phyloP scores from a whole-genome alignment of 2,888 invertebrate species.

The Cepaea hortensis region DNA sequence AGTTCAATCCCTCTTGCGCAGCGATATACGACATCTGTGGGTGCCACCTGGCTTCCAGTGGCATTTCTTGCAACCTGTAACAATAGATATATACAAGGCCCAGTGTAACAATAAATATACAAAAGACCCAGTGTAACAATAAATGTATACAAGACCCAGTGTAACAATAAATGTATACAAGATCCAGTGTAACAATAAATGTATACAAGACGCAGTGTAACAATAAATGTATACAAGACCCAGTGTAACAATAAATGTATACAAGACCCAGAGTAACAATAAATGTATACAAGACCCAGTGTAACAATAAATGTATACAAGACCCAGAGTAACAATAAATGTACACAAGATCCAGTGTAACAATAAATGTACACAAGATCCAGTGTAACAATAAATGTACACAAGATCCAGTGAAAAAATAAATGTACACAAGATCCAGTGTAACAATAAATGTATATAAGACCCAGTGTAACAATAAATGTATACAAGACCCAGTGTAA shows the following conservation, averaged over 20 bases:
- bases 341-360: too few species aligned
- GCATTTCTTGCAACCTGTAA: conserved; percentile 9
- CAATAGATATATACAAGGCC: background rate
- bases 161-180: background rate
- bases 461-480: too few species aligned
- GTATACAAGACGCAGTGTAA: background rate
- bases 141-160: background rate
- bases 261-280: background rate
- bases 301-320: too few species aligned
- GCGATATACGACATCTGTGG: conserved; percentile 43
- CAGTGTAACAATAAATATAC: background rate
- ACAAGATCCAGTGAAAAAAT: too few species aligned
- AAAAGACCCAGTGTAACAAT: background rate
- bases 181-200: background rate
- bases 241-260: background rate
- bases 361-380: too few species aligned
- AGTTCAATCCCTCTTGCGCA: conserved; percentile 20
- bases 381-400: too few species aligned
- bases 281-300: background rate
- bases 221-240: background rate
- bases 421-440: too few species aligned
- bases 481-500: too few species aligned
- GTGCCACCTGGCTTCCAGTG: background rate
- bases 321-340: too few species aligned
- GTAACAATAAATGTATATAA: too few species aligned